These are phyloP conservation scores for Plusia festucae DNA, from an alignment of 2,888 invertebrate genomes.

Conservation along the genomic window DNA sequence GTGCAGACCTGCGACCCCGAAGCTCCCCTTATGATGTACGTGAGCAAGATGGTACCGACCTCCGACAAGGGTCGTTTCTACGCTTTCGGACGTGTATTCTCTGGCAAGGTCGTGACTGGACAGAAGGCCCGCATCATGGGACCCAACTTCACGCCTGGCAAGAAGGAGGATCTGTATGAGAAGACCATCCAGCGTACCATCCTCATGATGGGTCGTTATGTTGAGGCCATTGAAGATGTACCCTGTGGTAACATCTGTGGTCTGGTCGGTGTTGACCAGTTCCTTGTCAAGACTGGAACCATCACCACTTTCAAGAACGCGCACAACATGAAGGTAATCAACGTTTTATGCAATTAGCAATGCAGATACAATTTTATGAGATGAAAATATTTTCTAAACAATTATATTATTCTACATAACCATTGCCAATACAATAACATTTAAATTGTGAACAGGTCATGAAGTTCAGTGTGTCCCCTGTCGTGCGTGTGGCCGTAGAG, in stretches of 20 bases:
- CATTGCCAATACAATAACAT: background rate
- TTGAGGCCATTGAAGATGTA: constrained; percentile 99
- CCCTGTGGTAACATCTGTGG: constrained; percentile 99
- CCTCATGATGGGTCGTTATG: constrained; percentile 99
- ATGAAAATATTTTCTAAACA: no score
- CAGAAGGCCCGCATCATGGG: constrained; percentile 99
- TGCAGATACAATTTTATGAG: no score
- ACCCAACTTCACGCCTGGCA: constrained; percentile 99
- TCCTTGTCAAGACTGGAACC: constrained; percentile 99
- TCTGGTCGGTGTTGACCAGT: constrained; percentile 99
- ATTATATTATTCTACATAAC: no score
- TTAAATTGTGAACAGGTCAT: constrained; percentile 91
- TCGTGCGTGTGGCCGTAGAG: constrained; percentile 99
- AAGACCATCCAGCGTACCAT: constrained; percentile 99
- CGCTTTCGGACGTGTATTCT: constrained; percentile 99
- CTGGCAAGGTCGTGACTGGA: constrained; percentile 97
- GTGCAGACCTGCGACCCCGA: constrained; percentile 96
- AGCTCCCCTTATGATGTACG: constrained; percentile 99
- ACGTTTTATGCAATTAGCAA: background rate
- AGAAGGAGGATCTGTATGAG: constrained; percentile 99
- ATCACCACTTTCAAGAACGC: constrained; percentile 99
- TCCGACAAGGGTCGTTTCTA: constrained; percentile 99
- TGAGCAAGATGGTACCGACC: constrained; percentile 99
- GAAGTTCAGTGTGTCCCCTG: constrained; percentile 99
- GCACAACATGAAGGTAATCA: constrained; percentile 96